Conservation (phyloP, 1,140 invertebrate genomes). For the Dendrolimus punctatus region DNA sequence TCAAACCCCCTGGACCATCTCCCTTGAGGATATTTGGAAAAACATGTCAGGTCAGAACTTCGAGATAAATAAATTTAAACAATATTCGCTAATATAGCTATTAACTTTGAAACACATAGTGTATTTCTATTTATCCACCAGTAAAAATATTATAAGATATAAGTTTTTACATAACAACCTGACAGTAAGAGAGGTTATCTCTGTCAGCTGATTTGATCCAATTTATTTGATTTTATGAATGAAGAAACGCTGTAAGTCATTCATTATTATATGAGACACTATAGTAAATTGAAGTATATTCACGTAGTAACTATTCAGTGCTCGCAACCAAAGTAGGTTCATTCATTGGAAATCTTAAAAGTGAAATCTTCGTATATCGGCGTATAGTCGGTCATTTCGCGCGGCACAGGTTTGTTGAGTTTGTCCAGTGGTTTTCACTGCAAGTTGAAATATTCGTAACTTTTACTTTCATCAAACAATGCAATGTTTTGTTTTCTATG, state of each 20-base stretch:
- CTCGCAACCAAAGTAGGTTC: conserved; percentile 11
- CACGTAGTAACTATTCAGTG: no score
- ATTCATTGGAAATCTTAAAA: conserved; percentile 47
- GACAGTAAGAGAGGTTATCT: conserved; percentile 51
- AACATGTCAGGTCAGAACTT: conserved; percentile 69
- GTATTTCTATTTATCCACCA: no score
- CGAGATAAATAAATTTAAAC: conserved; percentile 7
- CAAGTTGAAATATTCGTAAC: conserved; percentile 26
- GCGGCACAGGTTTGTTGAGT: conserved; percentile 41
- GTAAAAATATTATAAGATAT: no score
- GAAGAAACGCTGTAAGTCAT: background rate
- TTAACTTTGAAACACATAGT: no score
- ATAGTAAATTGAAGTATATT: no score
- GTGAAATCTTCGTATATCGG: conserved; percentile 52
- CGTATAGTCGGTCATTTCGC: conserved; percentile 44
- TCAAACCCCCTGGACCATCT: conserved; percentile 72
- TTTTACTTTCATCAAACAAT: conserved; percentile 52
- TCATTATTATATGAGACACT: no score
- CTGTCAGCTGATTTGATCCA: conserved; percentile 54
- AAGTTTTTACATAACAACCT: conserved; percentile 62
- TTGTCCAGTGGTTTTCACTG: conserved; percentile 45
- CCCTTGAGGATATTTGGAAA: conserved; percentile 70
- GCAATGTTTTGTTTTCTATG: conserved; percentile 6
- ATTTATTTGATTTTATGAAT: conserved; percentile 5
- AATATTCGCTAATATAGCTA: conserved; percentile 1